Percentiles rank a stretch among this genome's conserved stretches.
Evolutionary conservation across 2,113 vertebrate genomes (phyloP).

Genomic region (Regulus satrapa): DNA sequence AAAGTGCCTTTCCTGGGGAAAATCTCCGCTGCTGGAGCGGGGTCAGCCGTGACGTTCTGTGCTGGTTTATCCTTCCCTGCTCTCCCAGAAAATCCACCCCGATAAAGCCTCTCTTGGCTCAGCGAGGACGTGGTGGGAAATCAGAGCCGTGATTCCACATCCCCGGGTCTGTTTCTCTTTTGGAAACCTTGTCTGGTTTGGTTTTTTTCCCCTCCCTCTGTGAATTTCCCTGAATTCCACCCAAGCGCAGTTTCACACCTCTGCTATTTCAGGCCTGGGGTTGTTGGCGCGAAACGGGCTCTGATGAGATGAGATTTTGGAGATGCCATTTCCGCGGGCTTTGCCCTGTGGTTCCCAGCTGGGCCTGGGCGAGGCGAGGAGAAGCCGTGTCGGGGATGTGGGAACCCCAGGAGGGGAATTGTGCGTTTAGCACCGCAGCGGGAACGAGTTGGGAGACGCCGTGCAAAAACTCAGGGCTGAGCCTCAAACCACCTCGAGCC

Average conservation of each 20-base stretch:
- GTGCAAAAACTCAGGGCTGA: not conserved
- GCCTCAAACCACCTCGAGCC: not conserved
- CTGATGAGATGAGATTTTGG: not conserved
- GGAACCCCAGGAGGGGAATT: not conserved
- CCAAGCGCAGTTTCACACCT: not conserved
- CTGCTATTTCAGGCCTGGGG: not conserved
- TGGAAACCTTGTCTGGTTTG: not conserved
- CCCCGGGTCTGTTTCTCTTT: rapidly evolving
- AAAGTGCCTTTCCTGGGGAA: rapidly evolving
- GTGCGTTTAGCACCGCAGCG: rapidly evolving
- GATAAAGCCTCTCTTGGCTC: not conserved
- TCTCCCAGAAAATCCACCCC: not conserved
- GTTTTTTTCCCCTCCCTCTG: not conserved
- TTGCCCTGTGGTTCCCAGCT: not conserved
- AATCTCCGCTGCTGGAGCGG: too few species aligned
- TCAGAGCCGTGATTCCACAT: not conserved
- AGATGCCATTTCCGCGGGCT: not conserved
- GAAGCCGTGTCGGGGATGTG: not conserved
- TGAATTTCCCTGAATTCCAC: not conserved
- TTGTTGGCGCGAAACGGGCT: not conserved
- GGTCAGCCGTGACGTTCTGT: rapidly evolving
- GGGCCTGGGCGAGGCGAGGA: not conserved
- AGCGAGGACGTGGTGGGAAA: not conserved
- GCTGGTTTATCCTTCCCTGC: not conserved
- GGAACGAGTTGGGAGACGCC: not conserved